Base-by-base conservation (phyloP, 2,888 invertebrate species). In the Acheta domesticus region DNA sequence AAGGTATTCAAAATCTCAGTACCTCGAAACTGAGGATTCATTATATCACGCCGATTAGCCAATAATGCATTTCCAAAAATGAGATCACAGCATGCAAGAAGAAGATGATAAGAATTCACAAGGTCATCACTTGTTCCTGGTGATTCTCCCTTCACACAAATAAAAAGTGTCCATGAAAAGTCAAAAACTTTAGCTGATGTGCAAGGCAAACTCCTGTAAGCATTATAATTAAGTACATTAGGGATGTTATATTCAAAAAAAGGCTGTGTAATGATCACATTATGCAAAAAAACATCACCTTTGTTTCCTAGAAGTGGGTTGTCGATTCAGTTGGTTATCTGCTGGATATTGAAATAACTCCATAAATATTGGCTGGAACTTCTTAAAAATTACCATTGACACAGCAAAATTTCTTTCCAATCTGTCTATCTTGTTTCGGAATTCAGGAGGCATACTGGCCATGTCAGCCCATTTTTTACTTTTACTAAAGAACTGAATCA, bases 401-500 rank as follows among this genome's bases (percentile, higher is more conserved):
- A 99, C 97, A 77, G 94, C 93, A 89, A 98, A 98, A 85, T 96
- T 97, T 80, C 94, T 91, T 85, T 98, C 95, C 80, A 98, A 87
- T 81, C 93, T 91, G 81, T 94, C 93, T 80, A 98, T 93, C 86
- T 94, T 94, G 77, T 91, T 91, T 81, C 93, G 90, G 85, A 97
- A 96, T 80, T 94, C 93, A 83, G 92, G 92, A 0, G 96, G 92
- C 87, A 97, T 91, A 82, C 93, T 93, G 1, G 96, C 93, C 96
- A 99, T 97, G 84, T 97, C 96, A 81, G 94, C 93, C 98, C 98
- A 99, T 85, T 93, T 93, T 86, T 95, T 94, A 85, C 97, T 96
- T 89, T 98, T 98, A 82, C 92, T 92, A 85, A 98, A 97, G 87
- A 99, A 99, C 85, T 98, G 95, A 81, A 95, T 93, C 81, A 98